phyloP scores from a whole-genome alignment of 2,797 vertebrate species.

The Coilia nasus region DNA sequence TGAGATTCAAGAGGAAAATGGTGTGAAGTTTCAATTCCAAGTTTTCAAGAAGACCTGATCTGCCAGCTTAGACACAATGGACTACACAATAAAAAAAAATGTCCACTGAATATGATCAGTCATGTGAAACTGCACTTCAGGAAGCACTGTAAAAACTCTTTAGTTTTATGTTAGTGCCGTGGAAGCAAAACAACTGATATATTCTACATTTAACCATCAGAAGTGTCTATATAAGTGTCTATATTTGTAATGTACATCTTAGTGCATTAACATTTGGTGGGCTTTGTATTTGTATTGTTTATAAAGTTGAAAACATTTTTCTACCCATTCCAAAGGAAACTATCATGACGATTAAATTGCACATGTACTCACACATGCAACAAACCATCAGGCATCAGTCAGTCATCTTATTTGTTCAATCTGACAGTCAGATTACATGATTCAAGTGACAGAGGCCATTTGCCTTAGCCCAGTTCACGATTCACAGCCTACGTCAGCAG shows the following conservation, averaged over 20 bases:
- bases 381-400: background rate
- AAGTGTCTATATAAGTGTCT: too few relatives aligned
- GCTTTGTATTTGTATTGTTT: background rate
- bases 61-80: background rate
- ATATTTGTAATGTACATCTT: too few relatives aligned
- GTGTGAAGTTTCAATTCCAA: slow-evolving; percentile 76
- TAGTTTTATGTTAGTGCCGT: too few relatives aligned
- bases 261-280: background rate
- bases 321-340: background rate
- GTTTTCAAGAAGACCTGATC: slow-evolving; percentile 72
- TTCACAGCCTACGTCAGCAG: background rate
- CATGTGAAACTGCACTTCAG: background rate
- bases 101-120: too few relatives aligned
- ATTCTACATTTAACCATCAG: background rate
- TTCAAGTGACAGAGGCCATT: background rate
- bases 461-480: background rate
- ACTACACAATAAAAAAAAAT: background rate
- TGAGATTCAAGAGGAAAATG: slow-evolving; percentile 79
- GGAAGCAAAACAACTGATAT: slow-evolving; percentile 17
- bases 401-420: background rate
- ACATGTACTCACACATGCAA: background rate
- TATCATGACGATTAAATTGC: too few relatives aligned
- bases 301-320: background rate
- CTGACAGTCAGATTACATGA: background rate
- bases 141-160: too few relatives aligned